Evolutionary conservation across 2,113 vertebrate genomes (phyloP).

Genomic region (Butorides virescens): DNA sequence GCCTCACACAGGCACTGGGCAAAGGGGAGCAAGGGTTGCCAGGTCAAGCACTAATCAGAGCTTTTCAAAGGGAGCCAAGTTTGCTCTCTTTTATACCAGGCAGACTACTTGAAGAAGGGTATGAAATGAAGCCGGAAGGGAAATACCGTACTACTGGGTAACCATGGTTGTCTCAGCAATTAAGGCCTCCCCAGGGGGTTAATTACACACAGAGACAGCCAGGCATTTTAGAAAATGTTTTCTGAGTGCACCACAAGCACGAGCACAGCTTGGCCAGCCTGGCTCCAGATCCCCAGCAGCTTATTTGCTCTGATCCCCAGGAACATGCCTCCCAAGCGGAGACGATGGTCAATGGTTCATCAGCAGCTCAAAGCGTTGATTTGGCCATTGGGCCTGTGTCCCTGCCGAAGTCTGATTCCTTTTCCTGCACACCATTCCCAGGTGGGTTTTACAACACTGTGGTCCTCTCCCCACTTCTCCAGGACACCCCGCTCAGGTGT

Average conservation of each 20-base stretch:
- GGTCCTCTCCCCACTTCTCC: background rate
- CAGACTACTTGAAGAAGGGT: background rate
- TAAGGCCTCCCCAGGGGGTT: conserved; percentile 53
- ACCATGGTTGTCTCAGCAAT: conserved; percentile 28
- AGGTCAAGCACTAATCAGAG: conserved; percentile 21
- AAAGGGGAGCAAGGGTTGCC: background rate
- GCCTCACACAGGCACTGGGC: background rate
- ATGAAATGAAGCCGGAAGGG: conserved; percentile 47
- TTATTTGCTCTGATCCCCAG: background rate
- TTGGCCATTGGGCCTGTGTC: background rate
- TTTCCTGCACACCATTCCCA: background rate
- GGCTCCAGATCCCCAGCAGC: background rate
- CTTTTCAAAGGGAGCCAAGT: conserved; percentile 55
- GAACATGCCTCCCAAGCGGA: background rate
- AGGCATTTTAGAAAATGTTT: background rate
- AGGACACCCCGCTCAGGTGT: background rate
- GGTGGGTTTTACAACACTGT: background rate
- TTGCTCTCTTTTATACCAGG: conserved; percentile 10
- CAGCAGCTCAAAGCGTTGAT: background rate
- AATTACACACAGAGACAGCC: conserved; percentile 46
- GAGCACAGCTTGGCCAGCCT: background rate
- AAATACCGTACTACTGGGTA: conserved; percentile 30
- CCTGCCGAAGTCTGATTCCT: background rate
- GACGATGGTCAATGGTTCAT: fast-evolving
- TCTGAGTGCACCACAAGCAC: background rate